A percentile compares a stretch with the other conserved stretches of the same genome.
Evolutionary conservation across 2,113 vertebrate genomes (phyloP).

Genomic region (Pandion haliaetus): DNA sequence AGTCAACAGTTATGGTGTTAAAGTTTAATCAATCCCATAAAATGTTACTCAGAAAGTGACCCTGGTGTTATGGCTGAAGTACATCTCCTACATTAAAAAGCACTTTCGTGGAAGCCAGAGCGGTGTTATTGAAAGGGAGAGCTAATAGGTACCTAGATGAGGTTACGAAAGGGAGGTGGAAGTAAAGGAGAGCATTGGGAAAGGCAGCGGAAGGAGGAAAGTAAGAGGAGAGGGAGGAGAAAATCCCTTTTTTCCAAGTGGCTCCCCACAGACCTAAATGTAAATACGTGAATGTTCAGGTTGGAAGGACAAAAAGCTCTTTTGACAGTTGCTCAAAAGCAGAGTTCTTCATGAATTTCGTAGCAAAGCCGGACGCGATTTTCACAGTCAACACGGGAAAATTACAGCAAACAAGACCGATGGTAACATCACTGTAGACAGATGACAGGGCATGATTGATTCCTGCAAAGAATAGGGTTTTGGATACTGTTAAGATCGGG

Average conservation of each 20-base stretch:
- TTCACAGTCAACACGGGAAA: neutral
- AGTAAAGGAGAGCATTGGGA: neutral
- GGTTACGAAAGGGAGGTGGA: neutral
- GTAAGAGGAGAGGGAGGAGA: neutral
- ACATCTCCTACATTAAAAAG: slow-evolving; percentile 79
- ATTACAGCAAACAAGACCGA: neutral
- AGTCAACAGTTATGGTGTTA: slow-evolving; percentile 80
- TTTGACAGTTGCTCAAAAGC: slow-evolving; percentile 6
- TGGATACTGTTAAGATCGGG: neutral
- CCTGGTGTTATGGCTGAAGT: slow-evolving; percentile 72
- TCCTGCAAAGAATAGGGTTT: neutral
- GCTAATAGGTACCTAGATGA: slow-evolving; percentile 64
- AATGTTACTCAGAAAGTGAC: slow-evolving; percentile 81
- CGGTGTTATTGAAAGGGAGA: slow-evolving; percentile 60
- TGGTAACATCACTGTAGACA: neutral
- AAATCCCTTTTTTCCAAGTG: slow-evolving; percentile 13
- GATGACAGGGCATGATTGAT: neutral
- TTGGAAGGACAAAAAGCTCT: slow-evolving; percentile 19
- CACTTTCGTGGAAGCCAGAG: slow-evolving; percentile 70
- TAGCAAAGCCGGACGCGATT: neutral
- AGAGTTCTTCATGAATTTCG: slow-evolving; percentile 29
- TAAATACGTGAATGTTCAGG: slow-evolving; percentile 1
- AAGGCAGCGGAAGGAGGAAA: neutral
- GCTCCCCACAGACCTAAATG: neutral
- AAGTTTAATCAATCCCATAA: slow-evolving; percentile 84